These are phyloP conservation scores for Lophura nycthemera DNA, from an alignment of 2,113 vertebrate genomes.

Conservation along the genomic window DNA sequence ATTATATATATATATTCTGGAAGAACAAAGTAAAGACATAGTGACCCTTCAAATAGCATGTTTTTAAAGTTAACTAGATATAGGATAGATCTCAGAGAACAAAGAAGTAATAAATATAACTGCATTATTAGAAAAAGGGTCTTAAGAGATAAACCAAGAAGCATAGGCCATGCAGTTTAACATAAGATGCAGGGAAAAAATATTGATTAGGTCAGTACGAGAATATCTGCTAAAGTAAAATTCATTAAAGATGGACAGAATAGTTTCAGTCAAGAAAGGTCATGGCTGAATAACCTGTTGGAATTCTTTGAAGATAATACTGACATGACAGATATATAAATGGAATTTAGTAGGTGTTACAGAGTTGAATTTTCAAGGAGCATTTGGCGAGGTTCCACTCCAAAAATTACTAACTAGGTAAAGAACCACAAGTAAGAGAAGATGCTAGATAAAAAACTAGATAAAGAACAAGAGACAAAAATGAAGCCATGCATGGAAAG, in stretches of 20 bases:
- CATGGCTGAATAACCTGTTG: constrained; percentile 1
- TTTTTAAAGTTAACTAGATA: neutral
- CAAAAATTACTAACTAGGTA: neutral
- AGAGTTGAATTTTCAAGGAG: neutral
- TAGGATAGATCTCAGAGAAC: neutral
- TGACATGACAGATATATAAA: neutral
- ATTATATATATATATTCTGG: neutral
- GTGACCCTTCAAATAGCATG: neutral
- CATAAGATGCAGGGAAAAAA: neutral
- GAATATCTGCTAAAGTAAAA: neutral
- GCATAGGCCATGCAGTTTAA: neutral
- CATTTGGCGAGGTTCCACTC: neutral
- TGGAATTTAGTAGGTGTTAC: neutral
- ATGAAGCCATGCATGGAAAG: neutral
- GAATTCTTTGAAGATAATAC: constrained; percentile 21
- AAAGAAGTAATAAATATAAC: neutral
- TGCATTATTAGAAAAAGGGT: neutral
- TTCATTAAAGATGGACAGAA: neutral
- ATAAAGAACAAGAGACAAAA: neutral
- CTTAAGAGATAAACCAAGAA: neutral
- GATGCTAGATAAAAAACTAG: neutral
- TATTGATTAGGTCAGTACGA: neutral
- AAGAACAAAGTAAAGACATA: neutral
- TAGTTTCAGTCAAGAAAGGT: neutral
- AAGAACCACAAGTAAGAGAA: neutral